Evolutionary conservation across 2,113 vertebrate genomes (phyloP), one percentile per base, ranked within the genome.

Genomic region (Myotis yumanensis): DNA sequence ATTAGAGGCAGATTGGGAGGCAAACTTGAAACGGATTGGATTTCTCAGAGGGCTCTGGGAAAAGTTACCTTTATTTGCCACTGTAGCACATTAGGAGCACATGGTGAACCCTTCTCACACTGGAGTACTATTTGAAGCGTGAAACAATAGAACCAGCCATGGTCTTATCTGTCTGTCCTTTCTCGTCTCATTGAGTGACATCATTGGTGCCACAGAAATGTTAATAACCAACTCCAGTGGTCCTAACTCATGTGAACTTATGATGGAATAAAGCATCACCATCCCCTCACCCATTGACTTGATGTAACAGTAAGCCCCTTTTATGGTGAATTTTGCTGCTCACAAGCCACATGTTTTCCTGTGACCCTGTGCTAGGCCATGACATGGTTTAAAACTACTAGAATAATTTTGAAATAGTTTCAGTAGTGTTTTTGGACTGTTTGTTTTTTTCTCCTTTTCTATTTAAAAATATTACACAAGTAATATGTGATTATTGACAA

Each of bases 401-500:
- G 75, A 77, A 62, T 83, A 37, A 22, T 88, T 94, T 86, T 48
- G 54, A 90, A 64, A 40, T 51, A 62, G 59, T 37, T 69, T 77
- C 22, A 86, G 75, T 54, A n/a, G 30, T 16, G 15, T n/a, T 81
- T 52, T 77, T 76, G 25, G 7, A 25, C 30, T 82, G 3, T 59
- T 62, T 72, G 5, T 43, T 81, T 51, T 75, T 79, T 54, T 62
- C 59, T 62, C 3, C 88, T 94, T 86, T 77, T 25, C 54, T 66
- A 23, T 35, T 46, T 82, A 68, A 90, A 81, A 96, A 87, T 28
- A 71, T 51, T 57, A 48, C n/a, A 54, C 11, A 81, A 94, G 32
- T 48, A 66, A 73, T 80, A 73, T 51, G 7, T 80, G 40, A 85
- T 93, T 35, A 62, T 85, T 84, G n/a, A 86, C 11, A 28, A 82